A percentile compares a stretch with the other conserved stretches of the same genome.
phyloP scores from a whole-genome alignment of 2,888 invertebrate genomes.

The Coelopa pilipes region DNA sequence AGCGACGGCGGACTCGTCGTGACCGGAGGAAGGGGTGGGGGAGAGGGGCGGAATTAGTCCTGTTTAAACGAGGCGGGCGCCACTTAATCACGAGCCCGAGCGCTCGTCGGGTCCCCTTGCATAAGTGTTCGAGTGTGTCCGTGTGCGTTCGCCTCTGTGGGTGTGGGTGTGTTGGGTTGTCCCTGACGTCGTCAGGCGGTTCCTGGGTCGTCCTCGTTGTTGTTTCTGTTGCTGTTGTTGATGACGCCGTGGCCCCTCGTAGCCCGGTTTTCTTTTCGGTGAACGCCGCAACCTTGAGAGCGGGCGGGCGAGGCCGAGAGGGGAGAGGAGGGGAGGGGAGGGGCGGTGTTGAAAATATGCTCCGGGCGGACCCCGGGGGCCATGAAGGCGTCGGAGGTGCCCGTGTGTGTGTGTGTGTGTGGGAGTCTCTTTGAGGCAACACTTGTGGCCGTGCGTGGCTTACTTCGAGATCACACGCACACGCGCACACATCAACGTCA shows the following conservation, averaged over 20 bases:
- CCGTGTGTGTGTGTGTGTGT: too few species aligned
- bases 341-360: too few species aligned
- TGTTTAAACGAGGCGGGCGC: conserved; percentile 20
- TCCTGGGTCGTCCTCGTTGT: neutral
- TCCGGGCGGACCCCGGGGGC: too few species aligned
- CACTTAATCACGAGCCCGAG: conserved; percentile 33
- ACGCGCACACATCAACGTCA: neutral
- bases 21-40: neutral
- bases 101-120: neutral
- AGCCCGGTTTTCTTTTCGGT: neutral
- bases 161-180: neutral
- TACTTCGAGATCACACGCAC: neutral
- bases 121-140: too few species aligned
- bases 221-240: neutral
- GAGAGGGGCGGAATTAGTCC: conserved; percentile 17
- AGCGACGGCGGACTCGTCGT: neutral
- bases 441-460: too few species aligned
- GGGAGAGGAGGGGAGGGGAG: too few species aligned
- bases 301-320: neutral
- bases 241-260: neutral
- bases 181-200: conserved; percentile 3
- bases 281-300: conserved; percentile 35
- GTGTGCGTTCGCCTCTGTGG: neutral
- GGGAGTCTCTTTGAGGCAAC: too few species aligned
- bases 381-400: too few species aligned